These are phyloP conservation scores for Drosophila anomelani DNA, from an alignment of 2,888 invertebrate species.

Conservation along the genomic window DNA sequence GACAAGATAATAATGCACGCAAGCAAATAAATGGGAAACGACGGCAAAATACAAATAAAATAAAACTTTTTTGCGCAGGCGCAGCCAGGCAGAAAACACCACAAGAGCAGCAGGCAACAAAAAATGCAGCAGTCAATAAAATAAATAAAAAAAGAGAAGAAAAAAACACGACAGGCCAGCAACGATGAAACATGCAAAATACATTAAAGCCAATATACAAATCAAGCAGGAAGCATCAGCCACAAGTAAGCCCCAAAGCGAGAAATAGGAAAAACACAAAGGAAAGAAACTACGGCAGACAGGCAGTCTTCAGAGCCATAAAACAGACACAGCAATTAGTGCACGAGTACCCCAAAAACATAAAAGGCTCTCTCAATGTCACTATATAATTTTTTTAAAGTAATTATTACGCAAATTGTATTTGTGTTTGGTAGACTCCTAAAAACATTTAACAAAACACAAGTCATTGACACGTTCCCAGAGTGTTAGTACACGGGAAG, in stretches of 20 bases:
- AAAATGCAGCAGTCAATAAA: conserved; percentile 26
- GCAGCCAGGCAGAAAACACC: conserved; percentile 48
- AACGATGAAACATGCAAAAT: conserved; percentile 68
- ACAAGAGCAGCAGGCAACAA: conserved; percentile 7
- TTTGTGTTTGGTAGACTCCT: conserved; percentile 60
- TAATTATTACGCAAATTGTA: conserved; percentile 76
- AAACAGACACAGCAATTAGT: conserved; percentile 38
- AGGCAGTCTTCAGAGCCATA: conserved; percentile 14
- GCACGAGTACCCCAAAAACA: conserved; percentile 42
- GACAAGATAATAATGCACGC: conserved; percentile 66
- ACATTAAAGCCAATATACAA: conserved; percentile 79
- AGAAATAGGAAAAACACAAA: conserved; percentile 15
- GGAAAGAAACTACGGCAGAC: conserved; percentile 9
- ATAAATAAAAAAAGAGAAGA: conserved; percentile 4
- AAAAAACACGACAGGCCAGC: conserved; percentile 27
- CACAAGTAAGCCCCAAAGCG: conserved; percentile 17
- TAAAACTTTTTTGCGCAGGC: conserved; percentile 48
- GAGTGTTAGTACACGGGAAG: conserved; percentile 13
- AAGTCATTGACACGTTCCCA: conserved; percentile 68
- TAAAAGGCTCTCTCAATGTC: conserved; percentile 50
- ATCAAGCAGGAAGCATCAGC: conserved; percentile 72
- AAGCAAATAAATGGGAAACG: conserved; percentile 38
- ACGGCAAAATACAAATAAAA: conserved; percentile 37
- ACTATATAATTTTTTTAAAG: conserved; percentile 16
- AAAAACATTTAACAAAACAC: conserved; percentile 52